Base-by-base conservation (phyloP, 2,797 vertebrate genomes). In the Clarias pachynema region DNA sequence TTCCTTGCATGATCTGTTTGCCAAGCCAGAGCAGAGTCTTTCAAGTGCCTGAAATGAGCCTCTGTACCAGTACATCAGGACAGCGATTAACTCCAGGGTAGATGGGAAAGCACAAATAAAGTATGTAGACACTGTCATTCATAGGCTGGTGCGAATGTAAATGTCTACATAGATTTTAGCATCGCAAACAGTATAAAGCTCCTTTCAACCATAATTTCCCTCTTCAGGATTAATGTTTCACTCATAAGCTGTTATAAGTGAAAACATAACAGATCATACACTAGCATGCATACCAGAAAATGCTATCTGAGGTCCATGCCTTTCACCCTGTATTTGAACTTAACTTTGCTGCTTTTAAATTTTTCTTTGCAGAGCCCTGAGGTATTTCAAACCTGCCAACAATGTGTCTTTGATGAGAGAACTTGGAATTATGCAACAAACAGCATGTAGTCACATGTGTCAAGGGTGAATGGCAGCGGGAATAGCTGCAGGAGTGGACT, bases 401-500 rank as follows among this genome's bases (percentile, higher is more conserved):
- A 20, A 34, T 60, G 34, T 15, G 3, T 72, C 68, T 79, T 79
- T 53, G 77, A 86, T 83, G 56, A 70, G 26, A 73, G 5, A 68
- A 40, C 34, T 82, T 31, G 22, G 53, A 78, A 83, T 91, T 89
- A 90, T 89, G 89, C 83, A 91, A 92, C 84, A 62, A 59, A 77
- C 37, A 85, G 65, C 80, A 68, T 57, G 31, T 63, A 29, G 69
- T 86, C 86, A 85, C 82, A 88, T 87, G 89, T 20, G 37, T n/a
- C 34, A 22, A 4, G 31, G 78, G 66, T 59, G 31, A 56, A 49
- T 40, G 24, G 49, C 63, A 78, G 44, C 12, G 63, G n/a, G 56
- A 74, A 85, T 85, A 31, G 87, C 91, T 88, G 72, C 63, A 83
- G 91, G 89, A 86, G 86, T 84, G 84, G 87, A 84, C 74, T 89